These are phyloP conservation scores for Drosophila dives DNA, from an alignment of 2,888 invertebrate genomes.

Conservation along the genomic window DNA sequence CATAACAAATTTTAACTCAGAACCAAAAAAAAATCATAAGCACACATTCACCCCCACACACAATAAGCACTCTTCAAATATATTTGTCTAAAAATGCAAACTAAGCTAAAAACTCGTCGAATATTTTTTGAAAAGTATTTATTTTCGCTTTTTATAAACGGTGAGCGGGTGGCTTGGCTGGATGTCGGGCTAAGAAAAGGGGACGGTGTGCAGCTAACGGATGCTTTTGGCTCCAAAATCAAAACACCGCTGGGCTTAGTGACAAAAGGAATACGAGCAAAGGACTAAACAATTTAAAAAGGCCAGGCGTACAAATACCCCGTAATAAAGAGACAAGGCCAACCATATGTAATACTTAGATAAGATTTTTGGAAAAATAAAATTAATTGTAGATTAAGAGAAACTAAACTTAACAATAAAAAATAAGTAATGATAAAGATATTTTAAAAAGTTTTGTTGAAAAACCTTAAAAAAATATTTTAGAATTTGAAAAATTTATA, in stretches of 20 bases:
- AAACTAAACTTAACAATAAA: not conserved
- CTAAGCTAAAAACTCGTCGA: conserved; percentile 79
- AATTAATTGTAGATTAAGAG: not conserved
- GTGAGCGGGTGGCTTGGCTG: conserved; percentile 44
- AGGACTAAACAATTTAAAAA: conserved; percentile 7
- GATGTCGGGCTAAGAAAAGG: conserved; percentile 11
- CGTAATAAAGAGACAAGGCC: not conserved
- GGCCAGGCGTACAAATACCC: conserved; percentile 23
- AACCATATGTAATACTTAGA: not conserved
- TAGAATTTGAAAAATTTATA: not conserved
- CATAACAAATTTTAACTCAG: conserved; percentile 16
- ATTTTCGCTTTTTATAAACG: conserved; percentile 59
- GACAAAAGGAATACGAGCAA: conserved; percentile 38
- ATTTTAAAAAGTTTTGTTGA: not conserved
- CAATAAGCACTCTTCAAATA: conserved; percentile 78
- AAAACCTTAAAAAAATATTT: not conserved
- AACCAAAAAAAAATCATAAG: conserved; percentile 1
- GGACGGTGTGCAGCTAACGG: conserved; percentile 48
- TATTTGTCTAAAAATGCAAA: conserved; percentile 83
- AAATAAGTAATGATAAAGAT: not conserved
- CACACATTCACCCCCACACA: conserved; percentile 11
- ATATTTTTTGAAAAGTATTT: conserved; percentile 72
- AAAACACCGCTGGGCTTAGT: conserved; percentile 63
- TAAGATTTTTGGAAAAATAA: not conserved
- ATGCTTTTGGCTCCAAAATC: conserved; percentile 75